Conservation (phyloP, 2,797 vertebrate species). For the Ceyx erithaca region DNA sequence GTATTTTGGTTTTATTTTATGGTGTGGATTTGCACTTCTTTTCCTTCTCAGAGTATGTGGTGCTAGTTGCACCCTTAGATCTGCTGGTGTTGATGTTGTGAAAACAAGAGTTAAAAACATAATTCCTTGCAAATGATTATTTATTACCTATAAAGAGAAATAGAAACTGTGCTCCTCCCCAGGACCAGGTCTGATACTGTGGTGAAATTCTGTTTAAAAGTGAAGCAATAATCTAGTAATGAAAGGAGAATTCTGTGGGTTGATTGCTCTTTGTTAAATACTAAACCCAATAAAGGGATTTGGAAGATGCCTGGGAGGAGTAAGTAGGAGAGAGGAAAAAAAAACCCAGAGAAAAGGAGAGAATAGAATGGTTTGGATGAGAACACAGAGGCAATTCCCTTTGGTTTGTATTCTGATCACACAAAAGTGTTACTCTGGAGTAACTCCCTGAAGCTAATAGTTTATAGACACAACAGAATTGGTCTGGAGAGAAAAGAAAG, state of each 20-base stretch:
- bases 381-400: constrained; percentile 12
- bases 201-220: constrained; percentile 46
- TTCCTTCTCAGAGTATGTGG: not conserved
- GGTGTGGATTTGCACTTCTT: not conserved
- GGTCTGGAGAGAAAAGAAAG: constrained; percentile 15
- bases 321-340: not conserved
- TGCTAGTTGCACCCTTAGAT: not conserved
- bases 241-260: constrained; percentile 7
- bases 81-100: not conserved
- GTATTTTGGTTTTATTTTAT: not conserved
- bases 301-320: constrained; percentile 13
- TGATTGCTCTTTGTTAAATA: constrained; percentile 28
- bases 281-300: constrained; percentile 35
- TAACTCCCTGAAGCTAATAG: constrained; percentile 39
- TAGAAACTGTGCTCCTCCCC: not conserved
- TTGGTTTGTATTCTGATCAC: constrained; percentile 6
- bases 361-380: not conserved
- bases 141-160: not conserved
- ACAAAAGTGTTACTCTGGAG: constrained; percentile 12
- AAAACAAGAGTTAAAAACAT: not conserved
- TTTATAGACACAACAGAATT: constrained; percentile 28
- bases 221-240: constrained; percentile 42
- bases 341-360: not conserved
- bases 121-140: not conserved
- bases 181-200: constrained; percentile 21